Evolutionary conservation across 2,888 invertebrate genomes (phyloP), one percentile per base, ranked within the genome.

Genomic region (Drosophila neonasuta): DNA sequence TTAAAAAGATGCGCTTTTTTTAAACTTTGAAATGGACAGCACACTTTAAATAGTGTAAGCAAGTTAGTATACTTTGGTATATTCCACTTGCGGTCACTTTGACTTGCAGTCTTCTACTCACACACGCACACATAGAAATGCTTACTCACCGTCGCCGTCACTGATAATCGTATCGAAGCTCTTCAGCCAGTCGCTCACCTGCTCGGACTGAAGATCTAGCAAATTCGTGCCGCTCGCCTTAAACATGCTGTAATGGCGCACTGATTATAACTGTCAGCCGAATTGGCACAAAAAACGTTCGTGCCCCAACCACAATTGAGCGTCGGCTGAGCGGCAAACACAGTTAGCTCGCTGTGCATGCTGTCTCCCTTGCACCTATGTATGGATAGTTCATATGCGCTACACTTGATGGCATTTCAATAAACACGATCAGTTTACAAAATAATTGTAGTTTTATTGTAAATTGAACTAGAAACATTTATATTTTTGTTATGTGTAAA

Each of bases 101-200:
- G n/a, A 41, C 34, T 13, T 36, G 44, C 48, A 29, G 20, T 51
- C 50, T 46, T 24, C 45, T n/a, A n/a, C 42, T 24, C 41, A 29
- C 42, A 24, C 41, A 55, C 59, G 51, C 44, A 17, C 8, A 20
- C 15, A 1, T 7, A 15, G 13, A 9, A 15, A 15, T 9, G 3
- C n/a, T 10, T 56, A 87, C 91, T 91, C 91, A 95, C 97, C 97
- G 92, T 97, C 97, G 90, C 97, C 97, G 88, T 97, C 97, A 55
- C 95, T 94, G 79, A 97, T 91, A 71, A 97, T 94, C 36, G 95
- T 95, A 86, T 97, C 97, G 84, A 96, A 94, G 24, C 94, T 94
- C 78, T 94, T 91, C 34, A 96, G 79, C 90, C 95, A 95, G 62
- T 92, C 92, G 86, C 92, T 91, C 46, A 94, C 90, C 87, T 94